phyloP scores from a whole-genome alignment of 2,888 invertebrate species.

The Drosophila yooni region DNA sequence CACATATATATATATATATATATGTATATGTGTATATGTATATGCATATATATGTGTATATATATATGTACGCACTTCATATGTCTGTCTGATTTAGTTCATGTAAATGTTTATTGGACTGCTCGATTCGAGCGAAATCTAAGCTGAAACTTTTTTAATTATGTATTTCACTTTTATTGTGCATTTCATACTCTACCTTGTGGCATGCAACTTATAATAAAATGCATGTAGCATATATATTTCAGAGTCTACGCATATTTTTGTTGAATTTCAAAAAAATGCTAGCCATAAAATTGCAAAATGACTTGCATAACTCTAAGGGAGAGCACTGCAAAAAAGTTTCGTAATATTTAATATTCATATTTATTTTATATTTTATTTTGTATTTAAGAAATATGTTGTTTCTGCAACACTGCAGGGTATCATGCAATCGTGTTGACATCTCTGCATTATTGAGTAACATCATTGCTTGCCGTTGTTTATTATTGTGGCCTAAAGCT shows the following conservation, averaged over 20 bases:
- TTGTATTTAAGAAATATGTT: not conserved
- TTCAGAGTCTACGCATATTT: not conserved
- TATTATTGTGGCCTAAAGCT: slow-evolving; percentile 35
- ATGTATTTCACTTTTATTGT: not conserved
- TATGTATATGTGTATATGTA: not conserved
- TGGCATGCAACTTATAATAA: not conserved
- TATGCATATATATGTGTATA: too few species aligned
- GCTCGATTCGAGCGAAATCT: not conserved
- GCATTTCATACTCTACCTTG: not conserved
- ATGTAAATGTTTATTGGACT: not conserved
- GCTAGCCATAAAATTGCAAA: not conserved
- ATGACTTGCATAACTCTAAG: too few species aligned
- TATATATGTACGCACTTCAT: not conserved
- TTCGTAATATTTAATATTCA: too few species aligned
- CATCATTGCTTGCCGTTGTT: slow-evolving; percentile 32
- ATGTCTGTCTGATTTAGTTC: not conserved
- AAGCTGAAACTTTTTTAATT: not conserved
- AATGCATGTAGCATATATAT: not conserved
- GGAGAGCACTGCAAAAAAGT: too few species aligned
- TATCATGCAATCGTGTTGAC: not conserved
- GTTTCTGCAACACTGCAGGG: slow-evolving; percentile 1
- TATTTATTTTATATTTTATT: too few species aligned
- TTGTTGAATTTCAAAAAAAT: too few species aligned
- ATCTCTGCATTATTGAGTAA: not conserved
- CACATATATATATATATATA: not conserved